Percentiles rank a stretch among this genome's conserved stretches.
These are phyloP conservation scores for Toxotes lorentzi DNA, from an alignment of 2,797 vertebrate species.

Conservation along the genomic window DNA sequence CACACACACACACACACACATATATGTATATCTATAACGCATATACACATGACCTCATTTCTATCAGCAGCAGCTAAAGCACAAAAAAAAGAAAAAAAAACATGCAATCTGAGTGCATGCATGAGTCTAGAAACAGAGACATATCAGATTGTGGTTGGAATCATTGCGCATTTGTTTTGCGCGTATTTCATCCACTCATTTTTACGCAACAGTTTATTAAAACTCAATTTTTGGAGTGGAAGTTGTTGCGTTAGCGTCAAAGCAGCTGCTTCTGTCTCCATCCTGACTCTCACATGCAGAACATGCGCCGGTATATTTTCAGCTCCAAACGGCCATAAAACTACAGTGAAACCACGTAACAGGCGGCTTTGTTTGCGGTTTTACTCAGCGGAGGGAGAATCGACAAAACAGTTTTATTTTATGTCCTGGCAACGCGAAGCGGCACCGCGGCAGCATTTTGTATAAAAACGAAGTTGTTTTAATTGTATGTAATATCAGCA, in stretches of 20 bases:
- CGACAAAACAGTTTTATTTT: not conserved
- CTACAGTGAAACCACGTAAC: not conserved
- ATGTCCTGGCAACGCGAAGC: conserved; percentile 17
- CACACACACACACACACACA: conserved; percentile 57
- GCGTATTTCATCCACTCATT: not conserved
- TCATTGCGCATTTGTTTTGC: conserved; percentile 1
- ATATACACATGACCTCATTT: conserved; percentile 77
- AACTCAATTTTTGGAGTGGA: not conserved
- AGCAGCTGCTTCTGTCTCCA: conserved; percentile 17
- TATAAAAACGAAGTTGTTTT: conserved; percentile 26
- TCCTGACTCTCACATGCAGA: not conserved
- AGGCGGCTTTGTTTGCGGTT: conserved; percentile 10
- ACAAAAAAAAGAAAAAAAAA: conserved; percentile 12
- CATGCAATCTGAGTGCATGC: conserved; percentile 14
- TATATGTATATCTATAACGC: conserved; percentile 48
- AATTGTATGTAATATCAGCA: conserved; percentile 24
- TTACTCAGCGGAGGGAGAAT: not conserved
- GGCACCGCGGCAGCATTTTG: conserved; percentile 9
- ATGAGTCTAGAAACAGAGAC: not conserved
- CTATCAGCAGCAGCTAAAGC: conserved; percentile 46
- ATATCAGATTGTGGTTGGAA: not conserved
- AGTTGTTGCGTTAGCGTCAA: conserved; percentile 48
- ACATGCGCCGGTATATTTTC: conserved; percentile 11
- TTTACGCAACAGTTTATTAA: conserved; percentile 3
- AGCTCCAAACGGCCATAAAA: conserved; percentile 8